Conservation (phyloP, 2,888 invertebrate genomes). For the Mesorhabditis spiculigera region DNA sequence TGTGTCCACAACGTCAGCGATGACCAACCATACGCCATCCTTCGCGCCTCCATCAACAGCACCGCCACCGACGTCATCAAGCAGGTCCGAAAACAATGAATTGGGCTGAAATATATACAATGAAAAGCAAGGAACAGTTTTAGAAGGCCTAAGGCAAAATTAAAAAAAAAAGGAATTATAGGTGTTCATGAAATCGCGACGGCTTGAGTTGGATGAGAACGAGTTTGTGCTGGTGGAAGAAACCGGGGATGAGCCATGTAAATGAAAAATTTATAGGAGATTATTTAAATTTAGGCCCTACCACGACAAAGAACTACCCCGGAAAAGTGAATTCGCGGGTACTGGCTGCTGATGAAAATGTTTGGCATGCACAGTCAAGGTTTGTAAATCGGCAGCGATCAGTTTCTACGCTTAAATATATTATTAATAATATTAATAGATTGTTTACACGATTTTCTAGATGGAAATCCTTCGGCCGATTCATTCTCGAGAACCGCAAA, state of each 20-base stretch:
- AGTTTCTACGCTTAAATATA: too few species aligned
- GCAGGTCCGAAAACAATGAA: conserved; percentile 64
- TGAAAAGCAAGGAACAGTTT: too few species aligned
- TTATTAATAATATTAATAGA: too few species aligned
- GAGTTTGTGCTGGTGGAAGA: conserved; percentile 81
- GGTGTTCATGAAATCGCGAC: conserved; percentile 81
- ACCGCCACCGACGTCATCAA: conserved; percentile 84
- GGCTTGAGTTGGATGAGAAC: conserved; percentile 77
- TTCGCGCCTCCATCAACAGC: conserved; percentile 73
- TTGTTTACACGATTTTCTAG: conserved; percentile 6
- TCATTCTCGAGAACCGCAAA: conserved; percentile 60
- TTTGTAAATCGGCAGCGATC: not conserved
- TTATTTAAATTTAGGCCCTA: conserved; percentile 6
- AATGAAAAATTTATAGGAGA: not conserved
- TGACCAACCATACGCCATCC: conserved; percentile 87
- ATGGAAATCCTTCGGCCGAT: conserved; percentile 82
- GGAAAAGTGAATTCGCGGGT: conserved; percentile 65
- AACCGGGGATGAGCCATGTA: conserved; percentile 65
- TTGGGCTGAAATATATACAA: not conserved
- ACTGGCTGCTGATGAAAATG: conserved; percentile 80
- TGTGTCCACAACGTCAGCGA: conserved; percentile 86
- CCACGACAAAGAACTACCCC: conserved; percentile 60
- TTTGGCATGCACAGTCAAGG: conserved; percentile 72
- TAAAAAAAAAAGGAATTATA: conserved; percentile 29
- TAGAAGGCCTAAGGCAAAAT: not conserved